A percentile compares a stretch with the other conserved stretches of the same genome.
phyloP scores from a whole-genome alignment of 2,888 invertebrate genomes.

The Drosophila neutralis region DNA sequence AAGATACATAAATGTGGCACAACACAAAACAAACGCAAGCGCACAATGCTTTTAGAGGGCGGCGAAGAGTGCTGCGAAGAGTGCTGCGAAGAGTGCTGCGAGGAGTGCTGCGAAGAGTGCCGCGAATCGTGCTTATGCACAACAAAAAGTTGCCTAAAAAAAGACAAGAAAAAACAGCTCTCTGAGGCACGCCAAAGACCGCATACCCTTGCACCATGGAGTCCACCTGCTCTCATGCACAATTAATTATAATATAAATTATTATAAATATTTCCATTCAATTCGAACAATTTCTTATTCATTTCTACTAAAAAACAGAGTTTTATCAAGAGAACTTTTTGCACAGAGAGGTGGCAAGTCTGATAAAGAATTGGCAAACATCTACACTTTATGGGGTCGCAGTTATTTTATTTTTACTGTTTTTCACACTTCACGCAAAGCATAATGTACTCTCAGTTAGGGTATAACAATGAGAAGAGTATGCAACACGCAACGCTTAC shows the following conservation, averaged over 20 bases:
- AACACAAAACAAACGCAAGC: constrained; percentile 9
- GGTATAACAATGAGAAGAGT: constrained; percentile 10
- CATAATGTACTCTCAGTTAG: neutral
- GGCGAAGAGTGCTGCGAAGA: neutral
- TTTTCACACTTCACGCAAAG: neutral
- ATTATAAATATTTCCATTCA: neutral
- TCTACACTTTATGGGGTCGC: neutral
- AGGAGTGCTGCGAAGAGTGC: neutral
- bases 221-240: neutral
- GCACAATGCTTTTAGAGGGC: neutral
- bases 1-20: constrained; percentile 58
- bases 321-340: neutral
- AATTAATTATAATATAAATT: neutral
- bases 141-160: constrained; percentile 15
- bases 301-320: neutral
- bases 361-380: neutral
- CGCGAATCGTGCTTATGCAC: constrained; percentile 36
- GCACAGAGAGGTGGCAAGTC: neutral
- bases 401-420: neutral
- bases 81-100: neutral
- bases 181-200: neutral
- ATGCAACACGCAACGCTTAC: constrained; percentile 62
- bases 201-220: neutral
- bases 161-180: neutral
- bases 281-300: neutral